phyloP scores from a whole-genome alignment of 2,888 invertebrate genomes.

The Cheilosia vernalis region DNA sequence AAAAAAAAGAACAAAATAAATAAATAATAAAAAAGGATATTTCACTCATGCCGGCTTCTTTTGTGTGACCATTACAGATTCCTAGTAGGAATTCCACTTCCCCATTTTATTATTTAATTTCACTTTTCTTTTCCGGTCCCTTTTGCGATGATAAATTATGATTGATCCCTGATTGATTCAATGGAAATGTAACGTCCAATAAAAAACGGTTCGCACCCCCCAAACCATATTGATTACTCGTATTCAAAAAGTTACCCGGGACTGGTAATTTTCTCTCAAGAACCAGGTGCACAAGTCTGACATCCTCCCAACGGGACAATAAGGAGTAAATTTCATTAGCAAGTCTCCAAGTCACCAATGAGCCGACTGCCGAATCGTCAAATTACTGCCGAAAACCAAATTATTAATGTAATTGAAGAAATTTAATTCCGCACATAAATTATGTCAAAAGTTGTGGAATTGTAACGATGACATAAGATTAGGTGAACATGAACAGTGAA shows the following conservation, averaged over 20 bases:
- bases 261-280: slow-evolving; percentile 12
- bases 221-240: slow-evolving; percentile 38
- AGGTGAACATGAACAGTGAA: slow-evolving; percentile 28
- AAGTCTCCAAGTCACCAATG: slow-evolving; percentile 31
- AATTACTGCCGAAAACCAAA: no score
- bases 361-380: slow-evolving; percentile 45
- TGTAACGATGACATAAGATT: slow-evolving; percentile 65
- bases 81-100: neutral
- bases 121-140: slow-evolving; percentile 13
- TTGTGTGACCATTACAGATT: slow-evolving; percentile 28
- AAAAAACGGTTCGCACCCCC: neutral
- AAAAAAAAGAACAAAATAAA: neutral
- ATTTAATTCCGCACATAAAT: slow-evolving; percentile 71
- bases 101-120: slow-evolving; percentile 18
- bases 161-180: slow-evolving; percentile 65
- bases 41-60: slow-evolving; percentile 10
- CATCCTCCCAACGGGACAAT: slow-evolving; percentile 64
- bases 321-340: slow-evolving; percentile 67
- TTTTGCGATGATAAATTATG: slow-evolving; percentile 67
- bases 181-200: slow-evolving; percentile 27
- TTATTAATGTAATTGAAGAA: slow-evolving; percentile 74
- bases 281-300: slow-evolving; percentile 46
- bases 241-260: slow-evolving; percentile 40
- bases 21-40: slow-evolving; percentile 46
- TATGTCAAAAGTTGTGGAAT: slow-evolving; percentile 47